Conservation (phyloP, 2,113 vertebrate genomes). For the Camelus dromedarius region DNA sequence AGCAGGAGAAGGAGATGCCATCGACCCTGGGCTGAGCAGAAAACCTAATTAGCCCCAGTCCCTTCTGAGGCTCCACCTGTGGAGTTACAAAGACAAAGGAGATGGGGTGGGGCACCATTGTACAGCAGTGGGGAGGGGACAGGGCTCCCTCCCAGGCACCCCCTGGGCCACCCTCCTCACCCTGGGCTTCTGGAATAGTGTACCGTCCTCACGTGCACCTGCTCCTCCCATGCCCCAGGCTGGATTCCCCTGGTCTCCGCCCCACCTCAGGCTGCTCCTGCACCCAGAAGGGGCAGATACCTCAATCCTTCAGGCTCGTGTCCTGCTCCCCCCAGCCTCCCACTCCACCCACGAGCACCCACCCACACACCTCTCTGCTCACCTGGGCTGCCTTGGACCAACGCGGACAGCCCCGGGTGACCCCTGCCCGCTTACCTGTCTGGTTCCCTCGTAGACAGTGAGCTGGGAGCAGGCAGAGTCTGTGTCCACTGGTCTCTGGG, state of each 20-base stretch:
- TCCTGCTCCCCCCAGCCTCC: background rate
- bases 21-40: background rate
- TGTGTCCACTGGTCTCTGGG: rapidly evolving
- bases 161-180: rapidly evolving
- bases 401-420: rapidly evolving
- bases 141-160: background rate
- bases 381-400: background rate
- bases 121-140: rapidly evolving
- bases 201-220: rapidly evolving
- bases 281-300: too few relatives aligned
- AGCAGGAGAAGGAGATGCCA: rapidly evolving
- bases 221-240: rapidly evolving
- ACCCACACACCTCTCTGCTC: background rate
- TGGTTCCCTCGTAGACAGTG: rapidly evolving
- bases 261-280: background rate
- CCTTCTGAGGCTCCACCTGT: rapidly evolving
- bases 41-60: rapidly evolving
- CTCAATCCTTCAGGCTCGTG: background rate
- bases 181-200: background rate
- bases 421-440: background rate
- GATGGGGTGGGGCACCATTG: rapidly evolving
- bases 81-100: background rate
- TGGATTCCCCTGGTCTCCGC: rapidly evolving
- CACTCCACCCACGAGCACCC: background rate
- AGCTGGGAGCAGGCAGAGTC: rapidly evolving